Evolutionary conservation across 2,888 invertebrate species (phyloP), one percentile per base, ranked within the genome.

Genomic region (Erannis defoliaria): DNA sequence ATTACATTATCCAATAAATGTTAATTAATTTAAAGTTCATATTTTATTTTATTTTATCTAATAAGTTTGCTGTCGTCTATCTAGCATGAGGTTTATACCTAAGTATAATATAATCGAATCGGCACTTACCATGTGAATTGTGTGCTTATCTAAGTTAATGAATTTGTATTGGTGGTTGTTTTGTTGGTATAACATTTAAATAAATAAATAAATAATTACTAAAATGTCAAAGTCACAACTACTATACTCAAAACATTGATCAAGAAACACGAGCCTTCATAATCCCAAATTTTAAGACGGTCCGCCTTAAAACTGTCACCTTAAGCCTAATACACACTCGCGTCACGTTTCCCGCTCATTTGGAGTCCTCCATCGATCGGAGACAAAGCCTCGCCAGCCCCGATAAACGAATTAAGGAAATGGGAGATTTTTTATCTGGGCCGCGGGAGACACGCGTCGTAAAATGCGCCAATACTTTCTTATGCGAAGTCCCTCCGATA

Each of bases 391-490:
- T 86, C 85, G 83, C 78, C 86, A 85, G 84, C 85, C 88, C 90
- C 92, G 92, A 93, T 93, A 93, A 93, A 93, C 92, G 92, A 93
- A 93, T 93, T 93, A 93, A 92, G 92, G 92, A 92, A 92, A 92
- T 91, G 90, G 92, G 91, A 92, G 92, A 93, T 93, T 93, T 93
- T 93, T 93, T 93, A 92, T 92, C 92, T 90, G 89, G 88, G 86
- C 85, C 85, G 84, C 68, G 73, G 75, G 71, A 76, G 88, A 86
- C 90, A 90, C 90, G 92, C 91, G 90, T 90, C 90, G 90, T 91
- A 91, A 89, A 88, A 89, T 90, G 89, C 91, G 87, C 88, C 90
- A 90, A 92, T 90, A 90, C 92, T 91, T 91, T 92, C 92, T 91
- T 92, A 92, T 91, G 91, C 91, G 88, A 89, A 89, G 90, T 89